Base-by-base conservation (phyloP, 2,113 vertebrate species). In the Caranx ignobilis region DNA sequence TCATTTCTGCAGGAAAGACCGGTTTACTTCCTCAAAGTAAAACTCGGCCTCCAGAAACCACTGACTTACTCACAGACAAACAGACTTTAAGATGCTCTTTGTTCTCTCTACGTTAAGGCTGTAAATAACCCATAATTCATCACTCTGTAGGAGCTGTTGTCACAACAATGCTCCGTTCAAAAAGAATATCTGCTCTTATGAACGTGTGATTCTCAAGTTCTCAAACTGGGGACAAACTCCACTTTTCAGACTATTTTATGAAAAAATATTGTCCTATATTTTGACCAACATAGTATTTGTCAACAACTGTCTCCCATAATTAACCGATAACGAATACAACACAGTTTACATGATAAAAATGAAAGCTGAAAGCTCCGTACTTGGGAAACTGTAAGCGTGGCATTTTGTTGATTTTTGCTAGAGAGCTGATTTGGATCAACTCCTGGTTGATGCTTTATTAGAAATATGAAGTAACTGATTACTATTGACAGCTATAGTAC, bases 1-100 rank as follows among this genome's bases (percentile, higher is more conserved):
- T 60, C 9, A 19, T 67, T 50, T 67, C 34, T 63, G 55, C 32
- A 67, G 55, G 35, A 66, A 43, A 63, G 19, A 26, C 61, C 13
- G 6, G 18, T 52, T 55, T 32, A 62, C 12, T 62, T 41, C 10
- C 1, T 12, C 60, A 62, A 19, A 32, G 47, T 66, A 18, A 48
- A 66, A 48, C 26, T n/a, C 19, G 15, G 39, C n/a, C 63, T 18
- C 11, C 63, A 31, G 41, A 47, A 32, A 47, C 63, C 26, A 16
- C 43, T 45, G n/a, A 31, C n/a, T 65, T 7, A 66, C 63, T 48
- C 8, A 48, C n/a, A 45, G 61, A 63, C 11, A 35, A 37, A 60
- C 34, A 19, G 13, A n/a, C 32, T 18, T 37, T 1, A 59, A 61
- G 16, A 11, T 10, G 18, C 16, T 61, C 35, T 3, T 11, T 31